phyloP scores from a whole-genome alignment of 2,888 invertebrate genomes.

The Meliscaeva auricollis region DNA sequence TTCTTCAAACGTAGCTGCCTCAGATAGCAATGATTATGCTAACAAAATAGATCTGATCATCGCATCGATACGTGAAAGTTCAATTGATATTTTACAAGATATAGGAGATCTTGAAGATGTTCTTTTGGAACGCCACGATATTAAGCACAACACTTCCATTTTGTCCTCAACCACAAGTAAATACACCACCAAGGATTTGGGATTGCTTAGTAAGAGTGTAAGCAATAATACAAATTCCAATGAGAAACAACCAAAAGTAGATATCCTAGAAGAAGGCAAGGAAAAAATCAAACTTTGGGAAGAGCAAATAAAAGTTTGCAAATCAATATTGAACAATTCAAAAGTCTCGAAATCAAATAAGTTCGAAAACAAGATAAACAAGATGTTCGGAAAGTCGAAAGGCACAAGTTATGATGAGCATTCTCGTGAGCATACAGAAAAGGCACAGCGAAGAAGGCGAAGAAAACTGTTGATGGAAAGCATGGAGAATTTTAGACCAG shows the following conservation, averaged over 20 bases:
- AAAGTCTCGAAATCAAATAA: not conserved
- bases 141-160: not conserved
- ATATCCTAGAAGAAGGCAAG: constrained; percentile 52
- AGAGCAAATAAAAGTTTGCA: constrained; percentile 65
- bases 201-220: constrained; percentile 1
- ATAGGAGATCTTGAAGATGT: constrained; percentile 54
- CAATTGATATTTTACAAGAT: constrained; percentile 60
- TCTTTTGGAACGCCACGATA: not conserved
- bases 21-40: not conserved
- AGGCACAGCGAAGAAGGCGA: constrained; percentile 22
- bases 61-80: constrained; percentile 51
- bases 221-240: not conserved
- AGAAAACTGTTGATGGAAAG: constrained; percentile 21
- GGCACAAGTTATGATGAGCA: not conserved
- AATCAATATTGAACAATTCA: constrained; percentile 50
- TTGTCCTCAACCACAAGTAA: constrained; percentile 36
- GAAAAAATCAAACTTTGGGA: constrained; percentile 61
- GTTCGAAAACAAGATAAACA: not conserved
- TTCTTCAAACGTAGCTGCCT: not conserved
- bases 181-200: constrained; percentile 36
- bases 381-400: not conserved
- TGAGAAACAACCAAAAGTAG: constrained; percentile 1
- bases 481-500: constrained; percentile 59
- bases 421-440: not conserved
- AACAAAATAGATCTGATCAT: constrained; percentile 38